These are phyloP conservation scores for Drosophila dives DNA, from an alignment of 2,888 invertebrate genomes.

Conservation along the genomic window DNA sequence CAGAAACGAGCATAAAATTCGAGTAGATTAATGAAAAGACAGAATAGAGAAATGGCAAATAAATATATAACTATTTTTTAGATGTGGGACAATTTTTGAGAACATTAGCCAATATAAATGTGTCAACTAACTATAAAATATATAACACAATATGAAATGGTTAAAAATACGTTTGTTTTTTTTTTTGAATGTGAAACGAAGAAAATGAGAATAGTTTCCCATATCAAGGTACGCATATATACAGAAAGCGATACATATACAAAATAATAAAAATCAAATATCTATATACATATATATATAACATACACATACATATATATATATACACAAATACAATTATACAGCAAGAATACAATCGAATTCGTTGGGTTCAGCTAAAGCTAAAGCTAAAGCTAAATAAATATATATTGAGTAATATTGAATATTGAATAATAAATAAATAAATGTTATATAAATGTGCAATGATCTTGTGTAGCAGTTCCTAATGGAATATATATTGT, in stretches of 20 bases:
- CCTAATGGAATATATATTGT: conserved; percentile 13
- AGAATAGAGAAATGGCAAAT: neutral
- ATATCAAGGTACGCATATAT: conserved; percentile 29
- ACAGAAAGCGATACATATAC: conserved; percentile 13
- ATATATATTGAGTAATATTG: neutral
- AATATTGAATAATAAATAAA: neutral
- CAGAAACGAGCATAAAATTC: neutral
- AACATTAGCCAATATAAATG: conserved; percentile 21
- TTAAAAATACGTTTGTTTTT: conserved; percentile 3
- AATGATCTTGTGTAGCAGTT: conserved; percentile 20
- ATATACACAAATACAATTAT: conserved; percentile 19
- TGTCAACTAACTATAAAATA: conserved; percentile 17
- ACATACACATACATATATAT: neutral
- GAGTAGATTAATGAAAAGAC: neutral
- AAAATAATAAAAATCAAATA: neutral
- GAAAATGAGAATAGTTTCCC: conserved; percentile 1
- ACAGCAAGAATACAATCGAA: conserved; percentile 1
- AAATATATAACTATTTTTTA: conserved; percentile 55
- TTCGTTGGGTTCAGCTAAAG: neutral
- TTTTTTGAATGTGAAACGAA: conserved; percentile 10
- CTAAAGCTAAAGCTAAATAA: neutral
- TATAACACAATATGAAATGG: neutral
- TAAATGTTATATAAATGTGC: conserved; percentile 15
- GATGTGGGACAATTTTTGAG: conserved; percentile 35
- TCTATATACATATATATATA: conserved; percentile 3